These are phyloP conservation scores for Myripristis jacobus DNA, from an alignment of 2,797 vertebrate species.

Conservation along the genomic window DNA sequence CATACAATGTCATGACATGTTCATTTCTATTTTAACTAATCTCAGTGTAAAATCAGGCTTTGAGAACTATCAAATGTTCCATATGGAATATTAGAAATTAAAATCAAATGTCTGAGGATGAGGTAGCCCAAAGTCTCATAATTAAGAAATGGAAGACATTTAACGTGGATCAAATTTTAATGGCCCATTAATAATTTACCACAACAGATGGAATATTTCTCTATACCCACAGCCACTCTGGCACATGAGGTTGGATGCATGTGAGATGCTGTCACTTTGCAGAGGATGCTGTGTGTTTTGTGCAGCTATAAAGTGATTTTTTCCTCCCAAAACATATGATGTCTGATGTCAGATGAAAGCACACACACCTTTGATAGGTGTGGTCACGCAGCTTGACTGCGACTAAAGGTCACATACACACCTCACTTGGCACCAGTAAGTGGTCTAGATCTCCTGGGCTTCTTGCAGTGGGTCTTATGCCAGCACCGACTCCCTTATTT, in stretches of 20 bases:
- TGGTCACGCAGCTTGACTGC: constrained; percentile 6
- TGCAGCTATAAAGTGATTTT: constrained; percentile 67
- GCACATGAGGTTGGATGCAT: constrained; percentile 66
- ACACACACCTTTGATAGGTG: background rate
- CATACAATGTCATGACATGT: background rate
- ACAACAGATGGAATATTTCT: constrained; percentile 84
- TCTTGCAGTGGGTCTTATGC: constrained; percentile 9
- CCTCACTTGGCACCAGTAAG: background rate
- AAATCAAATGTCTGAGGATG: constrained; percentile 70
- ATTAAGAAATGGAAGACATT: constrained; percentile 89
- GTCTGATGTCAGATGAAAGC: constrained; percentile 10
- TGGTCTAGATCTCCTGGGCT: constrained; percentile 3
- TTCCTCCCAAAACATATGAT: constrained; percentile 46
- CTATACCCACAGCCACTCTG: constrained; percentile 56
- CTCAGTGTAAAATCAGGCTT: constrained; percentile 4
- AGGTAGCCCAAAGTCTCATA: constrained; percentile 82
- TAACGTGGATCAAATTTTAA: constrained; percentile 88
- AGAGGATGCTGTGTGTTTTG: constrained; percentile 66
- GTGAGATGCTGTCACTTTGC: constrained; percentile 65
- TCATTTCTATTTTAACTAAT: background rate
- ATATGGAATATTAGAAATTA: constrained; percentile 56
- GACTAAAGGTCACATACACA: constrained; percentile 11
- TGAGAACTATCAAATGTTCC: constrained; percentile 8
- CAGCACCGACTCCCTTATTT: constrained; percentile 43
- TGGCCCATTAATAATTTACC: constrained; percentile 90